phyloP scores from a whole-genome alignment of 1,140 invertebrate species.

The Drosophila mauritiana region DNA sequence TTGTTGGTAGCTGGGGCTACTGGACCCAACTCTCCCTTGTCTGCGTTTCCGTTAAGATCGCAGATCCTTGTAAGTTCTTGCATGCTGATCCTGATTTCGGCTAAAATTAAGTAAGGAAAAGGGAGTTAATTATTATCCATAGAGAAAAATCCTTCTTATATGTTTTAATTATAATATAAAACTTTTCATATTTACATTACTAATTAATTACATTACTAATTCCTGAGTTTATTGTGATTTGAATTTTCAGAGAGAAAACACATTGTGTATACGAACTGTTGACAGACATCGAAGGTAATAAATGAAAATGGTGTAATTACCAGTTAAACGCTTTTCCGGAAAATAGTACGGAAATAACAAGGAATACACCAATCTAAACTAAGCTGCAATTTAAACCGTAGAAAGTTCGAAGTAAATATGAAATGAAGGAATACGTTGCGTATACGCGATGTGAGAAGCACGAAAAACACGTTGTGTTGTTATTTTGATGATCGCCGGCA shows the following conservation, averaged over 20 bases:
- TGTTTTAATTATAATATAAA: too few species aligned
- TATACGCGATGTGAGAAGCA: slow-evolving; percentile 20
- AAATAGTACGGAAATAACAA: too few species aligned
- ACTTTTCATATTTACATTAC: too few species aligned
- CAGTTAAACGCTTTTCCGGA: too few species aligned
- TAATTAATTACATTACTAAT: too few species aligned
- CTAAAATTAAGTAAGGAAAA: slow-evolving; percentile 1
- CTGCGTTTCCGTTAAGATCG: slow-evolving; percentile 26
- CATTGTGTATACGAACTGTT: neutral
- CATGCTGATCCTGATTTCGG: slow-evolving; percentile 30
- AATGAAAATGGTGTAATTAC: too few species aligned
- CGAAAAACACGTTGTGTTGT: slow-evolving; percentile 48
- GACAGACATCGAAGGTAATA: neutral
- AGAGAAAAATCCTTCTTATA: too few species aligned
- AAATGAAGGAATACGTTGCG: neutral
- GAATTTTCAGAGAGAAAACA: too few species aligned
- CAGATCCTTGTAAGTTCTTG: slow-evolving; percentile 40
- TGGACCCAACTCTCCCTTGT: slow-evolving; percentile 19
- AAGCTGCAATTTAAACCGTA: neutral
- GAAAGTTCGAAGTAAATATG: slow-evolving; percentile 4
- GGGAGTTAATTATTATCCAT: neutral
- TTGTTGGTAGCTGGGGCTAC: slow-evolving; percentile 13
- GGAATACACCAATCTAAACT: too few species aligned
- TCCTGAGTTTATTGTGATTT: too few species aligned
- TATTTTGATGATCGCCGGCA: slow-evolving; percentile 39